Conservation (phyloP, 2,888 invertebrate genomes). For the Rhagonycha fulva region DNA sequence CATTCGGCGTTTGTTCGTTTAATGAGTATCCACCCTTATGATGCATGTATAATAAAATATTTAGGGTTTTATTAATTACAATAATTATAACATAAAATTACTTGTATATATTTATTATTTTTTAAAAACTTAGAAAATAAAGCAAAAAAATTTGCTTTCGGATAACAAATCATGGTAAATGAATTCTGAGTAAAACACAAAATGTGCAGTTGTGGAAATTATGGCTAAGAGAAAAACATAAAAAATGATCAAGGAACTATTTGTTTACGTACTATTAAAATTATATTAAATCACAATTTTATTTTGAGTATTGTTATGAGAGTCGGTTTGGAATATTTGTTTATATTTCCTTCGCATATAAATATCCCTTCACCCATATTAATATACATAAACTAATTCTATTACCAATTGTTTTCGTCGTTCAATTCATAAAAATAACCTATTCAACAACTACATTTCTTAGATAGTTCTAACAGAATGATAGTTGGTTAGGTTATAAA, state of each 20-base stretch:
- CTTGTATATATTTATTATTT: neutral
- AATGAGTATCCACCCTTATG: neutral
- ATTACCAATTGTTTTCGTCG: neutral
- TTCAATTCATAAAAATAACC: neutral
- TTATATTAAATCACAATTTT: slow-evolving; percentile 45
- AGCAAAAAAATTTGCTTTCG: neutral
- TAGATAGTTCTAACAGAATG: neutral
- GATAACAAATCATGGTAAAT: neutral
- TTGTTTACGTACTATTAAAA: slow-evolving; percentile 32
- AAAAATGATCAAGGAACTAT: slow-evolving; percentile 37
- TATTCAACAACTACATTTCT: neutral
- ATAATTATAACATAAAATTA: neutral
- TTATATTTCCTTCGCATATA: slow-evolving; percentile 32
- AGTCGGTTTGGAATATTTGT: slow-evolving; percentile 40
- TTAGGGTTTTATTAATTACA: neutral
- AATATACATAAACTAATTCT: slow-evolving; percentile 4
- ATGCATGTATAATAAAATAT: neutral
- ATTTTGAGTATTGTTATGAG: slow-evolving; percentile 49
- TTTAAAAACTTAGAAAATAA: neutral
- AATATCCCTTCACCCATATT: slow-evolving; percentile 42
- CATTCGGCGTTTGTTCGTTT: neutral
- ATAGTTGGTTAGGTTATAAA: neutral
- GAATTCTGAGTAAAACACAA: neutral
- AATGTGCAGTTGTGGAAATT: slow-evolving; percentile 7
- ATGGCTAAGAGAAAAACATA: slow-evolving; percentile 28